Percentiles rank a stretch among this genome's conserved stretches.
Conservation (phyloP, 2,797 vertebrate genomes). For the Orestias chungarensis region DNA sequence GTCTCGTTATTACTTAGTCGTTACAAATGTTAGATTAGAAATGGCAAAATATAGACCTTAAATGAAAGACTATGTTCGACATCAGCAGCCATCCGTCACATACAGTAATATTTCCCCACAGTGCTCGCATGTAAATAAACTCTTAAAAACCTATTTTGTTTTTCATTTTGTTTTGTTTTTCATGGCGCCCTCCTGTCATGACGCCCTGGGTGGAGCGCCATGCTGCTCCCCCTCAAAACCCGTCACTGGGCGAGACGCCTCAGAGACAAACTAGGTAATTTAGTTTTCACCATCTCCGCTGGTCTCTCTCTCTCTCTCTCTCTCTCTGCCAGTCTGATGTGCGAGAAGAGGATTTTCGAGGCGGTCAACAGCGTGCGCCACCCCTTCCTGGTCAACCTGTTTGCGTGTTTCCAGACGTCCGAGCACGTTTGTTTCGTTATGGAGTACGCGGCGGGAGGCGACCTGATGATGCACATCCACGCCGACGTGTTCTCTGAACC, state of each 20-base stretch:
- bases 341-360: slow-evolving; percentile 99
- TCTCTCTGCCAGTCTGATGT: slow-evolving; percentile 87
- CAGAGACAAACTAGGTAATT: too few relatives aligned
- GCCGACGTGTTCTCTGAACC: slow-evolving; percentile 97
- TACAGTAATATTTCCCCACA: too few relatives aligned
- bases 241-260: too few relatives aligned
- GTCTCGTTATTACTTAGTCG: too few relatives aligned
- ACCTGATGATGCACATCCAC: slow-evolving; percentile 99
- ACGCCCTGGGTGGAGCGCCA: not conserved
- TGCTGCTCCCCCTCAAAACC: too few relatives aligned
- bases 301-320: not conserved
- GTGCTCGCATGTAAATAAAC: not conserved
- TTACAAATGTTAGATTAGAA: too few relatives aligned
- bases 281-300: not conserved
- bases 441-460: slow-evolving; percentile 98
- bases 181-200: too few relatives aligned
- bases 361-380: slow-evolving; percentile 98
- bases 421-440: slow-evolving; percentile 99
- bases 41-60: too few relatives aligned
- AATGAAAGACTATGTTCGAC: too few relatives aligned
- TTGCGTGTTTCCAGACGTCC: slow-evolving; percentile 98
- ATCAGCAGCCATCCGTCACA: too few relatives aligned
- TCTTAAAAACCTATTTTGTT: too few relatives aligned
- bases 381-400: slow-evolving; percentile 98
- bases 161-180: too few relatives aligned